Percentiles rank a stretch among this genome's conserved stretches.
phyloP scores from a whole-genome alignment of 2,113 vertebrate species.

The Trogon melanurus region DNA sequence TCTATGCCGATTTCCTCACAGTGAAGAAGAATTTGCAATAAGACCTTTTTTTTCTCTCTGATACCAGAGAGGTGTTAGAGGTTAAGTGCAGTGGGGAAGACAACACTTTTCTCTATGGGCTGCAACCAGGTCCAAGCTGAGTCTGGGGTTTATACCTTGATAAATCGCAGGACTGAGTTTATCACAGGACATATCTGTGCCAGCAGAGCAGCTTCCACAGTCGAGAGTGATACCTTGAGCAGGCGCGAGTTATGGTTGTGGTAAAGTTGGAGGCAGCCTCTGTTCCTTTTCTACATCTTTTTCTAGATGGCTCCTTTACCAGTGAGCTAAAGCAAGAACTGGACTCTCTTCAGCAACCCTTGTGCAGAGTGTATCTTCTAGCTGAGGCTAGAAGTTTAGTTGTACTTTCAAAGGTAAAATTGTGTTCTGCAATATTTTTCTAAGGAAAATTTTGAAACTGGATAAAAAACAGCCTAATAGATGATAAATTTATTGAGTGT shows the following conservation, averaged over 20 bases:
- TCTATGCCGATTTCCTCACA: neutral
- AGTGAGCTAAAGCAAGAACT: neutral
- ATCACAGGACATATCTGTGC: neutral
- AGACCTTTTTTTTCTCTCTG: neutral
- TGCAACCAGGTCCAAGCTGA: rapidly evolving
- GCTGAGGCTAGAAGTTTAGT: neutral
- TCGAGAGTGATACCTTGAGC: neutral
- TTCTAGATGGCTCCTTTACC: neutral
- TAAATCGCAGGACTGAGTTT: neutral
- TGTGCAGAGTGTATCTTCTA: neutral
- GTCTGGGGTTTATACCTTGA: neutral
- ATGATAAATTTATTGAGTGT: neutral
- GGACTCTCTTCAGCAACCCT: neutral
- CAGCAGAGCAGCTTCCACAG: neutral
- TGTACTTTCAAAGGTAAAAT: neutral
- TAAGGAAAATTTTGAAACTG: neutral
- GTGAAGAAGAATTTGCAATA: neutral
- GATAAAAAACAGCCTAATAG: neutral
- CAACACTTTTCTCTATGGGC: neutral
- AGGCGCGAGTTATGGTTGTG: rapidly evolving
- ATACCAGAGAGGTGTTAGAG: neutral
- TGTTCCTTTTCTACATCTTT: neutral
- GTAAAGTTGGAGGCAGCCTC: neutral
- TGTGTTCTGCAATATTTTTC: neutral
- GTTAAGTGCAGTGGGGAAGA: neutral